Evolutionary conservation across 2,113 vertebrate species (phyloP), one percentile per base, ranked within the genome.

Genomic region (Cyprinus carpio): DNA sequence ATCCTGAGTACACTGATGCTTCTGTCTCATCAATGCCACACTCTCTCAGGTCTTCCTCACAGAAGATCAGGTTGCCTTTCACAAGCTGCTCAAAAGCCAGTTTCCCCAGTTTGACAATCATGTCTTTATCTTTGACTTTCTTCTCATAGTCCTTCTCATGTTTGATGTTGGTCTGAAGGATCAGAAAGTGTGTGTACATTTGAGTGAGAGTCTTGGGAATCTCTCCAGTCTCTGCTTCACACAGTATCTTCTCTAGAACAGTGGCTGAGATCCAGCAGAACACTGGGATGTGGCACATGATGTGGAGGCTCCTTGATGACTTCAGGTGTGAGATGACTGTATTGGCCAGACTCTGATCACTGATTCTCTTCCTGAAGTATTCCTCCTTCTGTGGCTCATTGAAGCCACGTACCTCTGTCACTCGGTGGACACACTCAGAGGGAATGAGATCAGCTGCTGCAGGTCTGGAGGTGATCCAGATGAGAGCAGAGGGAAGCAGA

Each of bases 261-360:
- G 29, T 10, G 16, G 65, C 65, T 9, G 65, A 67, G 15, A 67
- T 67, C 65, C 65, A 67, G 65, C 29, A 67, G 65, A 67, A 67
- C 29, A 67, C 64, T 31, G 64, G 64, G 64, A 67, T 67, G 64
- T 67, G 64, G 29, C 64, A 67, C 64, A 67, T 67, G 15, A 67
- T 67, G 15, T 18, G 6, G 64, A 67, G 64, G 29, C 64, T 67
- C 64, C 64, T 67, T 2, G 64, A 67, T 4, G 29, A 34, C 29
- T 34, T 67, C 64, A 67, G 64, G 29, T 67, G 29, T 34, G 15
- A 0, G 64, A 43, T 43, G 43, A 43, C 11, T 3, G 0, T 43
- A 3, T 43, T 0, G 43, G 43, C 43, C 9, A 43, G 64, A 67
- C 64, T 31, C 29, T 18, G 64, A 67, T 67, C 64, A 31, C 29